Evolutionary conservation across 2,113 vertebrate species (phyloP), one percentile per base, ranked within the genome.

Genomic region (Progne subis): DNA sequence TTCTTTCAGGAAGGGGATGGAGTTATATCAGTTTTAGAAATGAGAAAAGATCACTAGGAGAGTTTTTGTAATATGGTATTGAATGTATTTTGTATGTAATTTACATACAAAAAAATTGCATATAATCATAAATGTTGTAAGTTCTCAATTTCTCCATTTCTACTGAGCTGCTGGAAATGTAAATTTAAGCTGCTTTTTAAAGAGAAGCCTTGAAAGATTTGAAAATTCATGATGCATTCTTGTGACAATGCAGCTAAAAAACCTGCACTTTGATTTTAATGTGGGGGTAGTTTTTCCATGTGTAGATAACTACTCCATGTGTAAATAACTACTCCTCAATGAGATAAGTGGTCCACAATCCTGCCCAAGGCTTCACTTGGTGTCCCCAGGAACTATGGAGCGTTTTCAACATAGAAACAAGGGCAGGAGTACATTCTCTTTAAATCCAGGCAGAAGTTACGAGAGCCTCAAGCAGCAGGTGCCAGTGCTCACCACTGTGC

Each of bases 401-500:
- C 5, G 5, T 80, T 84, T 90, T 63, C 64, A 71, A 12, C 4
- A 41, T 8, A 63, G 12, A 9, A 59, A 55, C 39, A 55, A 55
- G 53, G 19, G 12, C 19, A 34, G 14, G n/a, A 24, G 7, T 63
- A 23, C 7, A 16, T 46, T 46, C 8, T 28, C 17, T 49, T 72
- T 53, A 60, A 61, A 79, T 14, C 18, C 34, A 67, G 21, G 24
- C 20, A 28, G 46, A 50, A 29, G 21, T 12, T 34, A 9, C 50
- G 50, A 70, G 74, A 93, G 64, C 12, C 8, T 29, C 41, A 43
- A 65, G 44, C 18, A 68, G 18, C n/a, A 43, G 12, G 10, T 37
- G 4, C 9, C 25, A 37, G 46, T 1, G 4, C 41, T 43, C 24
- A 61, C 10, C 9, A 17, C 18, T 1, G 0, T 14, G 11, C 4